Base-by-base conservation (phyloP, 2,797 vertebrate species). In the Micropoecilia bifurca region DNA sequence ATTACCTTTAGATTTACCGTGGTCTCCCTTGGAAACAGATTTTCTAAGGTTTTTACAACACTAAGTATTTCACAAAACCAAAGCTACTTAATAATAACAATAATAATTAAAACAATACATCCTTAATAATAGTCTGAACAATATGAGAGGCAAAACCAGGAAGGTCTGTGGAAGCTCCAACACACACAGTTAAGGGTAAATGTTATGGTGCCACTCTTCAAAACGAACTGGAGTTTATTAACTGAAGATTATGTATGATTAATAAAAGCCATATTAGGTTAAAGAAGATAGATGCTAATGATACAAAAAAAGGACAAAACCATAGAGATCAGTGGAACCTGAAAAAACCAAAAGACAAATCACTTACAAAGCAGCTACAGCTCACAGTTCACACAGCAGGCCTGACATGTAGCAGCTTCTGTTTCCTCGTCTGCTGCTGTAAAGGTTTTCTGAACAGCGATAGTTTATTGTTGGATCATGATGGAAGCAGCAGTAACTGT, bases 261-360 rank as follows among this genome's bases (percentile, higher is more conserved):
- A 86, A 85, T 33, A 46, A 0, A 73, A 36, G 33, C 18, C 2
- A 3, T 74, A 33, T 87, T 84, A 85, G 86, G 80, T 88, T 14
- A 84, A 72, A 83, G 76, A 74, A 75, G 77, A 85, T 20, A 75
- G 77, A 85, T 20, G 63, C 36, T 39, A 47, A 77, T 8, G 76
- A 28, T 83, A 61, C 22, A 53, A 53, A 53, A 53, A 71, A 53
- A 81, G 66, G 83, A 68, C 76, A 73, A 88, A 72, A 80, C 83
- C 82, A 89, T 83, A 88, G 86, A 92, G 90, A 89, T 92, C 89
- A 93, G 86, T 86, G 59, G 88, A 81, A 95, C 95, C 95, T 96
- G 92, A 76, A 95, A 91, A 82, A 92, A 93, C 87, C 87, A 94
- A 88, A 95, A 92, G 71, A 95, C 50, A 93, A 75, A 46, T 79